A percentile compares a stretch with the other conserved stretches of the same genome.
Conservation (phyloP, 1,140 invertebrate genomes). For the Lepidurus apus region DNA sequence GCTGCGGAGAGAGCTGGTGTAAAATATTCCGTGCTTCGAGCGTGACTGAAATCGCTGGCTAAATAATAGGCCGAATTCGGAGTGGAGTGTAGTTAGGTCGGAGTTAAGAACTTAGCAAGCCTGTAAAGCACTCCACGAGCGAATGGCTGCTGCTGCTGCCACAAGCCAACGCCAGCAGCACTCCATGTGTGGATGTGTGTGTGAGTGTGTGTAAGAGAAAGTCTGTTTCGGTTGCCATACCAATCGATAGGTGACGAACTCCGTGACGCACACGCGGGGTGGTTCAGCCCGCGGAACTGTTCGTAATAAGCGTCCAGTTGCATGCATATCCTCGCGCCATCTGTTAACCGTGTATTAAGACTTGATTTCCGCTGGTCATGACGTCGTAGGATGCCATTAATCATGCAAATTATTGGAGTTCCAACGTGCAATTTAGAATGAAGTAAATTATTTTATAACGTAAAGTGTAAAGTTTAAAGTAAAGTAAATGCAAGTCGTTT, state of each 20-base stretch:
- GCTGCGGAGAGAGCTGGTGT: no score
- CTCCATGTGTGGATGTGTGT: constrained; percentile 17
- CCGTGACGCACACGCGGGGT: not conserved
- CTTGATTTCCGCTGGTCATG: no score
- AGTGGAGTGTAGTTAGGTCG: not conserved
- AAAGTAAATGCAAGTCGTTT: no score
- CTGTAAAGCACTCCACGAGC: not conserved
- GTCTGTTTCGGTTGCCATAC: constrained; percentile 1
- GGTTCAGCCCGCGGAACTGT: constrained; percentile 8
- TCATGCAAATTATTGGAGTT: no score
- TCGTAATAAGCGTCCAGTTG: not conserved
- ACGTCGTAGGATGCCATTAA: no score
- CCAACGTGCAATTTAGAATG: no score
- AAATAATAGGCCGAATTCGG: no score
- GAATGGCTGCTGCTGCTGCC: constrained; percentile 10
- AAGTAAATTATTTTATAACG: no score
- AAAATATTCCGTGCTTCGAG: no score
- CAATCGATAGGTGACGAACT: constrained; percentile 21
- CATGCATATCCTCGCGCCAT: not conserved
- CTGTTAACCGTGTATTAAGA: not conserved
- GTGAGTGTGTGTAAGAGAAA: constrained; percentile 12
- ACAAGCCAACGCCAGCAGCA: constrained; percentile 8
- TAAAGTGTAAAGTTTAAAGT: no score
- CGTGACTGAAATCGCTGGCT: no score
- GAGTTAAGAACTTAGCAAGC: not conserved